Percentiles rank a stretch among this genome's conserved stretches.
Conservation (phyloP, 2,888 invertebrate genomes). For the Mongoloraphidia duomilia region DNA sequence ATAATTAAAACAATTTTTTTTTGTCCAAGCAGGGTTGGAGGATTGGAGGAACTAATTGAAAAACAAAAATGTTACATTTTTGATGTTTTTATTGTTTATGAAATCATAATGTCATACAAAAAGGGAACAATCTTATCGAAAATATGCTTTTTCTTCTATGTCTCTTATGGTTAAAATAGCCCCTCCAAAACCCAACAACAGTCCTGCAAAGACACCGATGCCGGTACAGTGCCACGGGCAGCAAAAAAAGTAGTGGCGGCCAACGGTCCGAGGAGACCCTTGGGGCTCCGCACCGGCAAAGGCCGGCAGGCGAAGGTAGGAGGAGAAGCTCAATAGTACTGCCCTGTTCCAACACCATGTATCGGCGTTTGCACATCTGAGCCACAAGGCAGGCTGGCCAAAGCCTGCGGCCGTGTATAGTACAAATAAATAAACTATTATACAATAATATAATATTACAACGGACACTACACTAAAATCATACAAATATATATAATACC, state of each 20-base stretch:
- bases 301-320: conserved; percentile 1
- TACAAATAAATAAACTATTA: too few species aligned
- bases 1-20: background rate
- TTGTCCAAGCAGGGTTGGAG: conserved; percentile 6
- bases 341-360: too few species aligned
- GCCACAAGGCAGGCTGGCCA: too few species aligned
- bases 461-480: too few species aligned
- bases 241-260: background rate
- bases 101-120: conserved; percentile 17
- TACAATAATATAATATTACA: too few species aligned
- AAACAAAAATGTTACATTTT: conserved; percentile 1
- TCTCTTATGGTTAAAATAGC: conserved; percentile 66
- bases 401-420: too few species aligned
- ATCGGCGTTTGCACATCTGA: too few species aligned
- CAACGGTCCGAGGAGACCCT: background rate
- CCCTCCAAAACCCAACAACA: conserved; percentile 69
- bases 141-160: conserved; percentile 44
- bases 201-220: conserved; percentile 52
- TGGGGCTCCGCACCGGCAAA: background rate
- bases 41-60: conserved; percentile 6
- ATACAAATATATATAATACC: conserved; percentile 22
- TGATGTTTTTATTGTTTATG: conserved; percentile 5
- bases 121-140: conserved; percentile 17
- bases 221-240: conserved; percentile 28
- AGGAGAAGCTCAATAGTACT: too few species aligned